Base-by-base conservation (phyloP, 2,113 vertebrate genomes). In the Galeopterus variegatus region DNA sequence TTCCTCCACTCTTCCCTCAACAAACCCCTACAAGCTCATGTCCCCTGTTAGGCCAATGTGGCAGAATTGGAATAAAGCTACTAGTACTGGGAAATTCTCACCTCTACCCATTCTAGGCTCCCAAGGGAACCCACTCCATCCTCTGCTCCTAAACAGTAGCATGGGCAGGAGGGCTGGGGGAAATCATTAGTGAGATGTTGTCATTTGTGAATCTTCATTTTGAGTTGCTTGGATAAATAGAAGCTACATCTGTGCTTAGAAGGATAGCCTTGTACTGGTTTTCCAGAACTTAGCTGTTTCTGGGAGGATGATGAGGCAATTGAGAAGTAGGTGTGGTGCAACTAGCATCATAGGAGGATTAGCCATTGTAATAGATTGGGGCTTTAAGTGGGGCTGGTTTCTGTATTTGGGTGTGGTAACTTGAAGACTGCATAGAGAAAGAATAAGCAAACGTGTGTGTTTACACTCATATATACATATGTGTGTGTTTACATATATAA, bases 281-380 rank as follows among this genome's bases (percentile, higher is more conserved):
- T 92, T 96, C 48, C 48, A 96, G 75, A 80, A 28, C 31, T 84
- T 21, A 28, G n/a, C 64, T 94, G n/a, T 94, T 94, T 82, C 36
- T 88, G 62, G 36, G 69, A 95, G 36, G n/a, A 62, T 24, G 23
- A 82, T 83, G 90, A 96, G 50, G 56, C 73, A 96, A 19, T 50
- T 10, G 69, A 89, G 88, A 95, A 93, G 54, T 62, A 48, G 82
- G 45, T 96, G 4, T 96, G 36, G 70, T 94, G 36, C 97, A 93
- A 86, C 86, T 52, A 96, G 1, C 67, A 94, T 83, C 54, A 88
- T 19, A 70, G 24, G 60, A 96, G 50, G 70, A 89, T 83, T 97
- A 94, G 67, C 76, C 72, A 45, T 62, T 62, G 56, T 80, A 80
- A 93, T 69, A 95, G 83, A 90, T 67, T 65, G 67, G 73, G 70